Evolutionary conservation across 2,113 vertebrate genomes (phyloP).

Genomic region (Maccullochella peelii): DNA sequence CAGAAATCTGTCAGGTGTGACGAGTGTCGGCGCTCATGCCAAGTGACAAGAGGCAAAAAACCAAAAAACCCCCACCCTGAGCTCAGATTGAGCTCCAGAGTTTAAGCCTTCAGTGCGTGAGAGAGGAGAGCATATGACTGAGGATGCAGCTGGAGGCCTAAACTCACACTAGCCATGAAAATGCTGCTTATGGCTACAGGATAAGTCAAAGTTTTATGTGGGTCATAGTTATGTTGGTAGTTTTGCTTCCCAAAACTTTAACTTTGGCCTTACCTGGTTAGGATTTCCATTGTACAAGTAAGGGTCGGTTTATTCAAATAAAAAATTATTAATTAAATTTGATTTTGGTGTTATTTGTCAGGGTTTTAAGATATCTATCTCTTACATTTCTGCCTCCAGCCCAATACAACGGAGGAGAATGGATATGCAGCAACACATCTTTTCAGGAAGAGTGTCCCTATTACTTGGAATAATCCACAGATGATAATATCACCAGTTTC

Average conservation of each 20-base stretch:
- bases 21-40: neutral
- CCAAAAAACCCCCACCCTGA: neutral
- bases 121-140: neutral
- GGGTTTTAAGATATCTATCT: no score
- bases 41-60: conserved; percentile 17
- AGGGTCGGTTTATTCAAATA: neutral
- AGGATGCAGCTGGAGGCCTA: neutral
- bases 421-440: no score
- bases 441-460: no score
- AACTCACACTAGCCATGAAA: neutral
- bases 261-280: neutral
- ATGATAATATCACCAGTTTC: no score
- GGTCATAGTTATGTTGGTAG: neutral
- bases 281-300: neutral
- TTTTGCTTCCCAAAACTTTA: neutral
- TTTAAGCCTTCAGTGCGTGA: conserved; percentile 7
- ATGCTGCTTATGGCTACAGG: neutral
- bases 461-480: no score
- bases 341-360: neutral
- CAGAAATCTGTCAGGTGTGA: conserved; percentile 18
- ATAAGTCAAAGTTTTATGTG: neutral
- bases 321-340: neutral
- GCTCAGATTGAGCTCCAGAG: neutral
- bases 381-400: neutral
- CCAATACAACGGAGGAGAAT: no score